A percentile compares a stretch with the other conserved stretches of the same genome.
Conservation (phyloP, 2,113 vertebrate genomes). For the Anarrhichthys ocellatus region DNA sequence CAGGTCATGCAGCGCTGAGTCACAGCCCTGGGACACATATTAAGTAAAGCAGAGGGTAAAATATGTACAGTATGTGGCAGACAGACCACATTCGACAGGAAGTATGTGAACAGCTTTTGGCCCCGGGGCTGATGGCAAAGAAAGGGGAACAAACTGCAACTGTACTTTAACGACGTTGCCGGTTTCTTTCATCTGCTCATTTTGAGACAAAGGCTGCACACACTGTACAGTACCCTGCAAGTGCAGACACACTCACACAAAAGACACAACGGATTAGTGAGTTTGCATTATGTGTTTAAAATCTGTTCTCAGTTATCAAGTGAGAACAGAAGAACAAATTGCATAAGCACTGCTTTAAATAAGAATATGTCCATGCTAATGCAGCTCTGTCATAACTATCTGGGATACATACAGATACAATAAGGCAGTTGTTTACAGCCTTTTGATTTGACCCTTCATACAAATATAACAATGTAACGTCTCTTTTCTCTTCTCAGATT, state of each 20-base stretch:
- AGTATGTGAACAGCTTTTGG: slow-evolving; percentile 43
- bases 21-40: slow-evolving; percentile 36
- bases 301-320: not conserved
- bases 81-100: slow-evolving; percentile 31
- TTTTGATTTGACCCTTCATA: not conserved
- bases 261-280: not conserved
- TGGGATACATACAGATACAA: not conserved
- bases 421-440: not conserved
- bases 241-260: not conserved
- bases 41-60: slow-evolving; percentile 25
- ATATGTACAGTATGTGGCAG: slow-evolving; percentile 18
- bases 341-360: not conserved
- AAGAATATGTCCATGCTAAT: not conserved
- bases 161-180: slow-evolving; percentile 18
- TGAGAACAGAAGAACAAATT: not conserved
- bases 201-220: slow-evolving; percentile 14
- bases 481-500: not conserved
- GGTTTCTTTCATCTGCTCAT: slow-evolving; percentile 31
- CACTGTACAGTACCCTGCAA: not conserved
- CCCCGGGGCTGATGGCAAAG: slow-evolving; percentile 34
- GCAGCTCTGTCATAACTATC: slow-evolving; percentile 1
- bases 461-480: not conserved
- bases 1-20: slow-evolving; percentile 38
- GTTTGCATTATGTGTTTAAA: not conserved
- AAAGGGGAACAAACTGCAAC: slow-evolving; percentile 38